Percentiles rank a stretch among this genome's conserved stretches.
Evolutionary conservation across 2,797 vertebrate genomes (phyloP).

Genomic region (Leuciscus waleckii): DNA sequence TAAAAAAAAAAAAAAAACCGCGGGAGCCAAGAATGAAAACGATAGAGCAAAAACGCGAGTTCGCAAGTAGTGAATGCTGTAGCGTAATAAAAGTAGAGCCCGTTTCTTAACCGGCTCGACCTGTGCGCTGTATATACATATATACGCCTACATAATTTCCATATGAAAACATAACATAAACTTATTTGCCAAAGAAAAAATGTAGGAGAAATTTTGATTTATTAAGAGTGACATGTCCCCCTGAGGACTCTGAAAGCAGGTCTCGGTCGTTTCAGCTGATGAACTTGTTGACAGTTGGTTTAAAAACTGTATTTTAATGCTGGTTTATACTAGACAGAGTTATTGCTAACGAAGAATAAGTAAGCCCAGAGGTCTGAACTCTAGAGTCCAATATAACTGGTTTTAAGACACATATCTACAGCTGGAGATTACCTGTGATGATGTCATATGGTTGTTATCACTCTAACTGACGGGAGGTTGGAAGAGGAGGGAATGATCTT

Average conservation of each 20-base stretch:
- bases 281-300: constrained; percentile 39
- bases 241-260: constrained; percentile 4
- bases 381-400: constrained; percentile 12
- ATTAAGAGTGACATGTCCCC: constrained; percentile 13
- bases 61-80: background rate
- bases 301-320: constrained; percentile 23
- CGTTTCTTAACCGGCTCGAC: background rate
- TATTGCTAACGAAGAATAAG: constrained; percentile 17
- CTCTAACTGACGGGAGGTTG: background rate
- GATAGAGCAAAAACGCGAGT: too few species aligned
- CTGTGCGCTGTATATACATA: background rate
- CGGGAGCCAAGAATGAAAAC: too few species aligned
- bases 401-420: constrained; percentile 34
- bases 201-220: background rate
- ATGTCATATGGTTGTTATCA: constrained; percentile 39
- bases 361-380: constrained; percentile 27
- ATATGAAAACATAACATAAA: background rate
- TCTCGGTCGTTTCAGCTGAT: constrained; percentile 20
- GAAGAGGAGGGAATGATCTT: constrained; percentile 33
- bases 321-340: constrained; percentile 23
- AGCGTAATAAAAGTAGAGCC: too few species aligned
- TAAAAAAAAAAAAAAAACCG: background rate
- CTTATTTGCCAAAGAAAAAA: background rate
- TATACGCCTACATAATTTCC: background rate
- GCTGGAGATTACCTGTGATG: constrained; percentile 36